Conservation (phyloP, 2,113 vertebrate species). For the Sinocyclocheilus anophthalmus region DNA sequence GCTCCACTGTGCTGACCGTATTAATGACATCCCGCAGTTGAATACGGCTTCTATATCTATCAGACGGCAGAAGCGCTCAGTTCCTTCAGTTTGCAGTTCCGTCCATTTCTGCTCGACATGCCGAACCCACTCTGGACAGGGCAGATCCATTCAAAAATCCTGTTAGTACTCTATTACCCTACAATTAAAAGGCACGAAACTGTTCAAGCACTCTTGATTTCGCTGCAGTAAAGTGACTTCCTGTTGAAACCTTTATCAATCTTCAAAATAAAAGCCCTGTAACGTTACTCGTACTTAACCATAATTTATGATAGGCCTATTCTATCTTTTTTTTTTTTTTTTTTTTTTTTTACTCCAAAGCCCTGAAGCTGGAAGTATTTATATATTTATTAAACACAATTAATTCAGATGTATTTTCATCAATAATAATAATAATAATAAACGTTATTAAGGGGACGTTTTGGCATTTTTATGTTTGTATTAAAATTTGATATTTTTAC, state of each 20-base stretch:
- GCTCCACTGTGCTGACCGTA: conserved; percentile 67
- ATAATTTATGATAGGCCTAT: too few species aligned
- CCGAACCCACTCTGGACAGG: conserved; percentile 69
- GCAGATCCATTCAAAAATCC: conserved; percentile 70
- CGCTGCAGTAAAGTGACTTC: neutral
- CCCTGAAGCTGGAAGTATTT: too few species aligned
- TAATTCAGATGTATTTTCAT: too few species aligned
- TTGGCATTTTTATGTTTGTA: neutral
- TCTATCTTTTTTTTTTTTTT: too few species aligned
- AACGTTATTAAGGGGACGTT: too few species aligned
- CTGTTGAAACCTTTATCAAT: conserved; percentile 7
- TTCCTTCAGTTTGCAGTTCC: conserved; percentile 55
- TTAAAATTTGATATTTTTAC: neutral
- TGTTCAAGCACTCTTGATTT: neutral
- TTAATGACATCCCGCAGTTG: conserved; percentile 56
- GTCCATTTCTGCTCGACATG: conserved; percentile 72
- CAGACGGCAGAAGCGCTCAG: conserved; percentile 60
- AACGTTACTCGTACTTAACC: neutral
- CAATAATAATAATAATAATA: too few species aligned
- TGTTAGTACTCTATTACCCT: neutral
- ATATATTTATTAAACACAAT: too few species aligned
- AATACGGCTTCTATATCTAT: conserved; percentile 71
- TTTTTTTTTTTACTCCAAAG: neutral
- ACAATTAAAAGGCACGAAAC: neutral
- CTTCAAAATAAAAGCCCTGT: conserved; percentile 22